Base-by-base conservation (phyloP, 2,113 vertebrate species). In the Dasyprocta punctata region DNA sequence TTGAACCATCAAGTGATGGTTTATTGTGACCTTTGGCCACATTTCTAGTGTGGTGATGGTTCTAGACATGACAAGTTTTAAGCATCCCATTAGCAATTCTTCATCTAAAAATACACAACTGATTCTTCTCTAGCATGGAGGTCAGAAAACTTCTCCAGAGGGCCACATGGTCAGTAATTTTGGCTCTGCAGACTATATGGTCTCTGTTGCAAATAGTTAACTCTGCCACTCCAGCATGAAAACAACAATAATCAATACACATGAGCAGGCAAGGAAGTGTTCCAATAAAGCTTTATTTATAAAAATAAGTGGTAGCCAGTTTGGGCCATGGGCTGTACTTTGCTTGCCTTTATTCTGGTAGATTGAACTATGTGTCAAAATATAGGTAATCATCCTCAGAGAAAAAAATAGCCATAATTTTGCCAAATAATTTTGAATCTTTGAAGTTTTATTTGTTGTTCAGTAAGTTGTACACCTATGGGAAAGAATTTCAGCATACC, bases 371-470 rank as follows among this genome's bases (percentile, higher is more conserved):
- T 85, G 54, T 73, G 11, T 92, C 63, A 54, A 81, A 67, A 60
- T 41, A 54, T 11, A 86, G 33, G 19, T 24, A 38, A 44, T 30
- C 22, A 20, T 38, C 14, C 26, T 49, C n/a, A 65, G 20, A 22
- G 20, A 47, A 78, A 77, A 17, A 69, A 1, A 28, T 61, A 33
- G 38, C 3, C 56, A 38, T 9, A 58, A 65, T 36, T 92, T 81
- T 75, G 5, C 11, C 49, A 94, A 84, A 73, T 89, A 92, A n/a
- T 78, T 12, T 89, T 78, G 14, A 71, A 91, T 96, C 60, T 22
- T 65, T 89, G 16, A 16, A 71, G n/a, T 71, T 30, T 89, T 86
- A 38, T 73, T 93, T 88, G 54, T 89, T 67, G 80, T 8, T 17
- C 54, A 89, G 33, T 41, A 81, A 95, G 85, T 36, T 86, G 10